Percentiles rank a stretch among this genome's conserved stretches.
Conservation (phyloP, 2,888 invertebrate genomes). For the Ferdinandea cuprea region DNA sequence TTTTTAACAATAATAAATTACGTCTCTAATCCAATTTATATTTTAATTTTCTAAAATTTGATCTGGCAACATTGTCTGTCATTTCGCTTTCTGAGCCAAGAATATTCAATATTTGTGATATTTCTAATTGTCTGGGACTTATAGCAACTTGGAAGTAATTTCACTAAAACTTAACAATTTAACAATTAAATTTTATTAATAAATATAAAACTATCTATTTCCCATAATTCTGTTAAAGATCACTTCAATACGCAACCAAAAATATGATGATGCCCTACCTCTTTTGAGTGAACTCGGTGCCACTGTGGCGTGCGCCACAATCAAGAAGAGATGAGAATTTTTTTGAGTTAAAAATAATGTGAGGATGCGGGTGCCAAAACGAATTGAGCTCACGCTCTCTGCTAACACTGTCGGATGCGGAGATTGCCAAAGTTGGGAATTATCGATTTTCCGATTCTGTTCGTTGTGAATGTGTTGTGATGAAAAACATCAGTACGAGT, state of each 20-base stretch:
- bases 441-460: conserved; percentile 78
- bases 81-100: no score
- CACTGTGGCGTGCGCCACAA: conserved; percentile 38
- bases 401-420: conserved; percentile 72
- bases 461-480: conserved; percentile 75
- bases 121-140: no score
- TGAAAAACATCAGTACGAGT: conserved; percentile 54
- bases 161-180: no score
- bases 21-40: no score
- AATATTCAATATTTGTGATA: no score
- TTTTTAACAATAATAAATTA: no score
- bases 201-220: not conserved
- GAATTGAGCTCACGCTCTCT: conserved; percentile 72
- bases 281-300: conserved; percentile 49
- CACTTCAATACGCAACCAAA: not conserved
- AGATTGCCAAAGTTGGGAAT: conserved; percentile 79
- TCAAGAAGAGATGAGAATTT: conserved; percentile 10
- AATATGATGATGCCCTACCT: not conserved
- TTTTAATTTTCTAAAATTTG: no score
- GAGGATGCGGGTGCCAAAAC: conserved; percentile 37
- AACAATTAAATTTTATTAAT: no score
- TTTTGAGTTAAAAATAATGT: conserved; percentile 32
- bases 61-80: no score
- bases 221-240: not conserved
- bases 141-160: no score